Base-by-base conservation (phyloP, 2,888 invertebrate species). In the Eristalis arbustorum region DNA sequence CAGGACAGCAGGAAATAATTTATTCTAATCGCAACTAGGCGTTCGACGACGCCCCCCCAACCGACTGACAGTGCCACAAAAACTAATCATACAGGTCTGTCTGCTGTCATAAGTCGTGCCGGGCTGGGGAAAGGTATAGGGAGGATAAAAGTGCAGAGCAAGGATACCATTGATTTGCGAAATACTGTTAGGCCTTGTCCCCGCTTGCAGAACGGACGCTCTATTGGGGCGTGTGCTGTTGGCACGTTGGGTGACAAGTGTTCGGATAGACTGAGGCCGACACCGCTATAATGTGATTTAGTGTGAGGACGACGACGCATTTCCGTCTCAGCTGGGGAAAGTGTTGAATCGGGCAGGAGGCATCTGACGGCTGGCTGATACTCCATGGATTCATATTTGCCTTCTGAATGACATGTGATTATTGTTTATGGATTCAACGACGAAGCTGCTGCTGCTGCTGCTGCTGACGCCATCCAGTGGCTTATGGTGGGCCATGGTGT, bases 321-420 rank as follows among this genome's bases (percentile, higher is more conserved):
- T 49, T 49, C 49, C 49, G 49, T 18, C 18, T 49, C 49, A 18
- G 18, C 18, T 18, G 18, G 49, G 37, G 37, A 37, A 37, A 37
- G 37, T 13, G 37, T 11, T 37, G 37, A 37, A 37, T 2, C 37
- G 10, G 37, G 37, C 37, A 37, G 37, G 37, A 37, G 18, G 49
- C 49, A 49, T 49, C 18, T 49, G 49, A 6, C 49, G 49, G 5
- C 49, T n/a, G 49, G 18, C 4, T 49, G 62, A 18, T 23, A 6
- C 23, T 57, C 18, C 40, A 63, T 72, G 49, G 49, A 49, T 61
- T 80, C 66, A 66, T 80, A 68, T 84, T 80, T 62, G 69, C 56
- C 42, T 67, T 71, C 49, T 84, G 76, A 84, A 84, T 84, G 84
- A 72, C 80, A 84, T 84, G 59, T 80, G 84, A 84, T 84, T 84